Evolutionary conservation across 1,140 invertebrate species (phyloP).

Genomic region (Zaprionus gabonicus): DNA sequence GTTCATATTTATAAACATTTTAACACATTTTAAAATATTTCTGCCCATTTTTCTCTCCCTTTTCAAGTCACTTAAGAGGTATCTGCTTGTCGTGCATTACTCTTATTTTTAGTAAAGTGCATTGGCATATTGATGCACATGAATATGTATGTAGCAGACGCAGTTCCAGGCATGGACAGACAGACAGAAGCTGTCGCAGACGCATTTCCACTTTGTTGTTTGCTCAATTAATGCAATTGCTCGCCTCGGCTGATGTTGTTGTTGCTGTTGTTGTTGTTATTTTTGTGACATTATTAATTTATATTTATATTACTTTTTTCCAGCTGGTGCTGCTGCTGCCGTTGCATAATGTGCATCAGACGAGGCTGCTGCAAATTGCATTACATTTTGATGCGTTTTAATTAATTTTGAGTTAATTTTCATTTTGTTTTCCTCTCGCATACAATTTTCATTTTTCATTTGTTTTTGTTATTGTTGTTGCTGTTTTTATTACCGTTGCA

Average conservation of each 20-base stretch:
- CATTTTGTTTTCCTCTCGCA: constrained; percentile 24
- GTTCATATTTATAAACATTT: too few species aligned
- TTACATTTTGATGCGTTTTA: constrained; percentile 80
- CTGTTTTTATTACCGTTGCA: constrained; percentile 11
- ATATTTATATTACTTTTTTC: constrained; percentile 80
- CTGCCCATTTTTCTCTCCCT: background rate
- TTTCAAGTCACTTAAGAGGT: background rate
- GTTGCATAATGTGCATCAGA: constrained; percentile 54
- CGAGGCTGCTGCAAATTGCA: constrained; percentile 64
- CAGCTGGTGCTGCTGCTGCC: constrained; percentile 47
- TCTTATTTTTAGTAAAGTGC: constrained; percentile 19
- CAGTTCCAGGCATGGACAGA: constrained; percentile 14
- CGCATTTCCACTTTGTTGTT: constrained; percentile 82
- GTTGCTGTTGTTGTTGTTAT: constrained; percentile 52
- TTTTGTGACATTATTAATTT: constrained; percentile 81
- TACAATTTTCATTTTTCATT: background rate
- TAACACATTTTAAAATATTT: background rate
- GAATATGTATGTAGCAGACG: constrained; percentile 38
- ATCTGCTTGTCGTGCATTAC: background rate
- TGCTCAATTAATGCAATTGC: constrained; percentile 82
- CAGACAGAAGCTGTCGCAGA: constrained; percentile 49
- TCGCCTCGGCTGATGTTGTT: constrained; percentile 47
- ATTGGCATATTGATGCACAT: constrained; percentile 42
- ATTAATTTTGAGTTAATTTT: constrained; percentile 80
- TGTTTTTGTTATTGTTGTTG: constrained; percentile 13